These are phyloP conservation scores for Pentamera pediparva DNA, from an alignment of 53 echinoderm and acorn worm genomes.

Conservation along the genomic window DNA sequence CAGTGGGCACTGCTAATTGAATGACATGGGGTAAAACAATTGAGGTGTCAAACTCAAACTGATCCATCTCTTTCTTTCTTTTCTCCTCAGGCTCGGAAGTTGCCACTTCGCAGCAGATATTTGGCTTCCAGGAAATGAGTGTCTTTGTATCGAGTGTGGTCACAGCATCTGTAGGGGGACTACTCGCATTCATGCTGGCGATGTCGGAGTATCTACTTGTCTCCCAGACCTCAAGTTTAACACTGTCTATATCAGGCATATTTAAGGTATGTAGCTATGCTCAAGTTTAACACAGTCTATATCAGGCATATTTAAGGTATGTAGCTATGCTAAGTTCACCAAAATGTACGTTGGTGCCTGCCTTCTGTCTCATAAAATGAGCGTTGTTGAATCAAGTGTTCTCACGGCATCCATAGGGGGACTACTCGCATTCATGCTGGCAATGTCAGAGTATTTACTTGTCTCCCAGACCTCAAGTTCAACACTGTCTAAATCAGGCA, in stretches of 20 bases:
- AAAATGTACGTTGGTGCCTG: too few relatives aligned
- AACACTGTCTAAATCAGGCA: conserved; percentile 87
- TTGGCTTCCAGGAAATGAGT: conserved; percentile 51
- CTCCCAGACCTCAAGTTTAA: conserved; percentile 78
- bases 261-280: conserved; percentile 87
- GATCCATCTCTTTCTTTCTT: not conserved
- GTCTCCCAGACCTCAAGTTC: conserved; percentile 80
- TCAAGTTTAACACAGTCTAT: conserved; percentile 87
- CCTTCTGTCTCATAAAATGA: too few relatives aligned
- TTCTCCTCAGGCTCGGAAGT: conserved; percentile 50
- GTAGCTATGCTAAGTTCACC: conserved; percentile 75
- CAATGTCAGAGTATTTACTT: conserved; percentile 77
- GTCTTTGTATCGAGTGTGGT: conserved; percentile 48
- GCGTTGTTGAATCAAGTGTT: too few relatives aligned
- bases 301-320: conserved; percentile 91
- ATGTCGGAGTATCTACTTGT: conserved; percentile 84
- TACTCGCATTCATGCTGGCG: conserved; percentile 81
- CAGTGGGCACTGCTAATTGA: too few relatives aligned
- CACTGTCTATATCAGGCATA: conserved; percentile 89
- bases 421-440: conserved; percentile 76
- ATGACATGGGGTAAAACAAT: too few relatives aligned
- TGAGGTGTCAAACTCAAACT: too few relatives aligned
- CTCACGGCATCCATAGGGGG: conserved; percentile 57
- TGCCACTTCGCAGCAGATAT: conserved; percentile 55
- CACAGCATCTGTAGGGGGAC: conserved; percentile 52